Base-by-base conservation (phyloP, 2,797 vertebrate genomes). In the Danio kyathit region DNA sequence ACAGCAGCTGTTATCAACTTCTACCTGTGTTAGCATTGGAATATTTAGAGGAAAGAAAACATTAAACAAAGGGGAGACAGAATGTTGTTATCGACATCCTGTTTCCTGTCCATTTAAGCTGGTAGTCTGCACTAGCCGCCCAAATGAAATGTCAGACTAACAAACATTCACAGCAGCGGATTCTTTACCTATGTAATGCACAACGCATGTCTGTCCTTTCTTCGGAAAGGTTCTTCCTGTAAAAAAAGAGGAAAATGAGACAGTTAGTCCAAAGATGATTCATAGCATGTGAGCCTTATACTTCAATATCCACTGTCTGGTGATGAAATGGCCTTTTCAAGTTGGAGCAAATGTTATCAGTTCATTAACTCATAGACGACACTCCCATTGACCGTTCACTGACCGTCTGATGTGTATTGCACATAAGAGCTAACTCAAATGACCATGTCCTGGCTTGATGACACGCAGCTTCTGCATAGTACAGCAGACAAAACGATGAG, bases 201-300 rank as follows among this genome's bases (percentile, higher is more conserved):
- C 98, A 82, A 99, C 97, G 76, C 97, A 99, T 0, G 95, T 97
- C 94, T 99, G 98, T 77, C 97, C 97, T 93, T 99, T 99, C 95
- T 99, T 99, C 83, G 98, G 98, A 92, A 99, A 99, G 29, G 98
- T 99, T 89, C 98, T 95, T 91, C 97, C 98, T 99, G 95, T 88
- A 17, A 86, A 56, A 5, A 71, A 77, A 84, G 4, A 80, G 64
- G 72, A 61, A 49, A 87, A 74, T 44, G 63, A 78, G 10, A 74
- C 48, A 29, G 66, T 19, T 81, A n/a, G 76, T 60, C 82, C 79
- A 87, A 75, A 48, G 21, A 61, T n/a, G n/a, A 40, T 11, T 67
- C 4, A 70, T 4, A 56, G 56, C 61, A 70, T 29, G 14, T 46
- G 14, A 71, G 49, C 11, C 10, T 19, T 69, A 11, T n/a, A 12